phyloP scores from a whole-genome alignment of 1,140 invertebrate genomes.

The Zaprionus camerounensis region DNA sequence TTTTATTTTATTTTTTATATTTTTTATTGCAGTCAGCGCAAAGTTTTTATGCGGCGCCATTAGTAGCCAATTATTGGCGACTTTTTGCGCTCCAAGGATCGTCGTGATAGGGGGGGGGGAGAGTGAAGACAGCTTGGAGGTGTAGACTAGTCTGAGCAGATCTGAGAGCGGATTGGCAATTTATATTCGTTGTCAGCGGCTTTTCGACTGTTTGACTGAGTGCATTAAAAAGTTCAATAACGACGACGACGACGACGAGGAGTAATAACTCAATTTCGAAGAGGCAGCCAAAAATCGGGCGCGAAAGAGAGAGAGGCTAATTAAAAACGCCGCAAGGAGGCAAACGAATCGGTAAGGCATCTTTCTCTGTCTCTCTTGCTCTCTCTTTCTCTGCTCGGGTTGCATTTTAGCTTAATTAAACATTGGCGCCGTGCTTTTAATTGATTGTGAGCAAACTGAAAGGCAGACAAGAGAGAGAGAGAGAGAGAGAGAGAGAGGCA shows the following conservation, averaged over 20 bases:
- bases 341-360: neutral
- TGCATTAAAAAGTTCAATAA: conserved; percentile 68
- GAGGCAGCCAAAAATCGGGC: conserved; percentile 30
- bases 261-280: conserved; percentile 75
- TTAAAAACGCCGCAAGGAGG: conserved; percentile 51
- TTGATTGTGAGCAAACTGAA: conserved; percentile 80
- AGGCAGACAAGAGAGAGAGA: conserved; percentile 12
- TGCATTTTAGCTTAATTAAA: conserved; percentile 82
- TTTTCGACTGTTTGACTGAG: conserved; percentile 57
- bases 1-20: conserved; percentile 48
- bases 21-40: conserved; percentile 74
- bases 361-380: conserved; percentile 1
- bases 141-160: conserved; percentile 11
- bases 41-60: conserved; percentile 78
- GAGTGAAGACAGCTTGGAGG: conserved; percentile 17
- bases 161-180: conserved; percentile 41
- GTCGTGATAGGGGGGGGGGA: neutral
- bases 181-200: conserved; percentile 77
- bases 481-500: neutral
- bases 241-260: conserved; percentile 35
- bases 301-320: conserved; percentile 45
- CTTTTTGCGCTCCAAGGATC: conserved; percentile 54
- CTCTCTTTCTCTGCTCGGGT: neutral
- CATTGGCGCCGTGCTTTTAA: conserved; percentile 78
- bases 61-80: conserved; percentile 81